Base-by-base conservation (phyloP, 1,140 invertebrate species). In the Pseudomyrmex cubaensis region DNA sequence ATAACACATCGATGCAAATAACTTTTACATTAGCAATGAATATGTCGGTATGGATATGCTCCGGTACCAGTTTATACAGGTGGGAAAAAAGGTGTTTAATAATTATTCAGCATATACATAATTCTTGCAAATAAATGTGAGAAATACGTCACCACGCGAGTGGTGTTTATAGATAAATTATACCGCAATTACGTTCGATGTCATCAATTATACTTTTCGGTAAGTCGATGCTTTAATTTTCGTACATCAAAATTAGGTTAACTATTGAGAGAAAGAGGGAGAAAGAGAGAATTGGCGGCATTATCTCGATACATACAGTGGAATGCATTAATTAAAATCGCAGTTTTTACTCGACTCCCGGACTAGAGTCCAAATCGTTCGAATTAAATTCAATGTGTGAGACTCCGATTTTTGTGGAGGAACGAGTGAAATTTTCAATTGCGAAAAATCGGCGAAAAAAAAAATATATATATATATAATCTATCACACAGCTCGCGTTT, bases 271-370 rank as follows among this genome's bases (percentile, higher is more conserved):
- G 70, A 73, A 1, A 25, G 61, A 44, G 10, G 12, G 72, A 73
- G 50, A 22, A 44, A n/a, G 48, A n/a, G 48, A 50, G 35, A 35
- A 35, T 35, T 35, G 5, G 35, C 35, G 5, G 5, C 0, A 35
- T 35, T 35, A 76, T 76, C 48, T 76, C 62, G 17, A 76, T 13
- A n/a, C 25, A 12, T 20, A 61, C 74, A 48, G 44, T 72, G 56
- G 66, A 80, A 80, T 69, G 75, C 63, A 78, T 80, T 78, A 78
- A 78, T 78, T 80, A 80, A 80, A 72, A 35, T 72, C 44, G 35
- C 56, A 72, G 59, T 80, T 80, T 80, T 72, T 57, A 72, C 54
- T 25, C 25, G 25, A 25, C 25, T 70, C 50, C 56, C 64, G 35
- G 50, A 17, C 46, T 69, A 78, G 52, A 35, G 5, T 25, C 3